These are phyloP conservation scores for Penaeus indicus DNA, from an alignment of 1,140 invertebrate species.

Conservation along the genomic window DNA sequence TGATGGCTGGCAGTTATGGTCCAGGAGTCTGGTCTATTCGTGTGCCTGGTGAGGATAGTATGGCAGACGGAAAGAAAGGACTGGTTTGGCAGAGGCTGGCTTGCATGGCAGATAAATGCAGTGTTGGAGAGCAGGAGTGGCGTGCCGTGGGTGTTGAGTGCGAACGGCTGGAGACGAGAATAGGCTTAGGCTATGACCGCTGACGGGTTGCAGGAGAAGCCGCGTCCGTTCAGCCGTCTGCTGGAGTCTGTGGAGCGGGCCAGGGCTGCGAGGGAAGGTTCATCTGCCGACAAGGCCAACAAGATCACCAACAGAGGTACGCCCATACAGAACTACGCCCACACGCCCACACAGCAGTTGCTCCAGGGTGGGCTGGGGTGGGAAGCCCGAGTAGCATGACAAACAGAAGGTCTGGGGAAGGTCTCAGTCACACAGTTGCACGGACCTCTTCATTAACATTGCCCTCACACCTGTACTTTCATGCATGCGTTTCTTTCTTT, in stretches of 20 bases:
- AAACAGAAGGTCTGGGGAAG: constrained; percentile 4
- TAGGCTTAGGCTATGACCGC: constrained; percentile 41
- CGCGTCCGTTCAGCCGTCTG: constrained; percentile 54
- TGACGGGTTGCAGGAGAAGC: constrained; percentile 61
- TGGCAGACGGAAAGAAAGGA: no score
- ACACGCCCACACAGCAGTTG: constrained; percentile 59
- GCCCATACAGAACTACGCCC: constrained; percentile 58
- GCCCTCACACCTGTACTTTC: constrained; percentile 47
- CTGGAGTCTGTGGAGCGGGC: constrained; percentile 58
- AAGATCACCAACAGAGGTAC: constrained; percentile 61
- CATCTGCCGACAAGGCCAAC: constrained; percentile 60
- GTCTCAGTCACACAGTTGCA: constrained; percentile 28
- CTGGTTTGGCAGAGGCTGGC: no score
- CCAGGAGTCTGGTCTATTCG: no score
- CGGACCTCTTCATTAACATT: constrained; percentile 43
- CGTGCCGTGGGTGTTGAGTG: constrained; percentile 5
- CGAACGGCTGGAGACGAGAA: constrained; percentile 29
- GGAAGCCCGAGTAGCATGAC: constrained; percentile 4
- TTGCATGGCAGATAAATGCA: background rate
- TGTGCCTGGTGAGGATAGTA: no score
- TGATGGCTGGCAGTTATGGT: no score
- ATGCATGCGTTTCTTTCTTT: constrained; percentile 62
- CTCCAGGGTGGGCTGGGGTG: constrained; percentile 41
- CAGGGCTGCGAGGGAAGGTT: constrained; percentile 54
- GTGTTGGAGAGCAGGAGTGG: background rate